Conservation (phyloP, 2,888 invertebrate genomes). For the Drosophila pseudotalamancana region DNA sequence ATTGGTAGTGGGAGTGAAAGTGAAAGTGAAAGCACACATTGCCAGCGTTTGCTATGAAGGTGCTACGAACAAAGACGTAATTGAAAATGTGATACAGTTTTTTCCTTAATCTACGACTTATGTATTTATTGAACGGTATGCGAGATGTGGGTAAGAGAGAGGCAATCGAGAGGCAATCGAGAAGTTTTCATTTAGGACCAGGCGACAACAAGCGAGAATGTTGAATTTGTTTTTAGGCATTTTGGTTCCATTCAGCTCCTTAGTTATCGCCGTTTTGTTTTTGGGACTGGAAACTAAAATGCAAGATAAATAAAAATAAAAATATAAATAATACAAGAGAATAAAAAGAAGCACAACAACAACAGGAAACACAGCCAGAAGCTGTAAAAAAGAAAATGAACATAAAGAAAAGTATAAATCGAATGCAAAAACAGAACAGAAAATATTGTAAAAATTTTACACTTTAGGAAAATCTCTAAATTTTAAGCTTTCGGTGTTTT, state of each 20-base stretch:
- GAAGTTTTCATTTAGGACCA: slow-evolving; percentile 22
- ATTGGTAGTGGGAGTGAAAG: background rate
- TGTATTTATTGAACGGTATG: slow-evolving; percentile 64
- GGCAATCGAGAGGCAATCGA: slow-evolving; percentile 17
- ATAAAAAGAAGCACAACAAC: slow-evolving; percentile 28
- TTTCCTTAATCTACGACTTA: slow-evolving; percentile 67
- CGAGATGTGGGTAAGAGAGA: slow-evolving; percentile 4
- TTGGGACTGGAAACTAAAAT: no score
- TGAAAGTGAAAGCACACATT: slow-evolving; percentile 25
- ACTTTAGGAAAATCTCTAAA: slow-evolving; percentile 81
- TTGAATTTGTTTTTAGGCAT: slow-evolving; percentile 32
- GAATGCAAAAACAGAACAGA: slow-evolving; percentile 17
- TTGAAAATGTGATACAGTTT: slow-evolving; percentile 84
- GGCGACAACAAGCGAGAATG: background rate
- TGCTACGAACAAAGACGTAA: slow-evolving; percentile 84
- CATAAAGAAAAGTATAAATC: slow-evolving; percentile 23
- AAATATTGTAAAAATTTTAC: slow-evolving; percentile 73
- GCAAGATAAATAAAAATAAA: slow-evolving; percentile 5
- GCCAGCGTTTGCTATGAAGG: slow-evolving; percentile 76
- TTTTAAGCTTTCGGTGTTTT: slow-evolving; percentile 85
- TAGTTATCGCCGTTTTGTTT: no score
- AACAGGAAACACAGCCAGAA: slow-evolving; percentile 37
- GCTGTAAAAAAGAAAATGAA: slow-evolving; percentile 26
- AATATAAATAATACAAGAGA: background rate
- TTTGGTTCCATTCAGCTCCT: no score